These are phyloP conservation scores for Dryobotodes eremita DNA, from an alignment of 2,888 invertebrate genomes.

Conservation along the genomic window DNA sequence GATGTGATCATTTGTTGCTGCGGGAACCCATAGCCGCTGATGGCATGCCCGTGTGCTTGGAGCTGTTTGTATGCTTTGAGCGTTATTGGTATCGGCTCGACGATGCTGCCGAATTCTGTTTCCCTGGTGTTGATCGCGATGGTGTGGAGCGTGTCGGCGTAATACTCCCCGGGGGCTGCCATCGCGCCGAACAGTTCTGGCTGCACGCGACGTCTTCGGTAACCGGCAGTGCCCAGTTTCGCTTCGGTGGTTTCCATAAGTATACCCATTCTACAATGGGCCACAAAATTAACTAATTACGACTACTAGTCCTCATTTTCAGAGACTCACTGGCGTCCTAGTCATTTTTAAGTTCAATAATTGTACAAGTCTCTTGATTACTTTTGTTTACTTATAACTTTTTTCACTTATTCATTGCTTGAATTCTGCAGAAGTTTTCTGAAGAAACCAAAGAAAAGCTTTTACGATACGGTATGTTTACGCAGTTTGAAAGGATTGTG, in stretches of 20 bases:
- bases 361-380: conserved; percentile 55
- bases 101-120: conserved; percentile 85
- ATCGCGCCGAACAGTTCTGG: conserved; percentile 82
- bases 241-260: conserved; percentile 88
- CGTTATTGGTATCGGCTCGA: conserved; percentile 85
- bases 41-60: conserved; percentile 74
- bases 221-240: conserved; percentile 85
- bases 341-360: conserved; percentile 68
- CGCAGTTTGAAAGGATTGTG: conserved; percentile 64
- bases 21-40: conserved; percentile 79
- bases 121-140: conserved; percentile 86
- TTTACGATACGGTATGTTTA: conserved; percentile 72
- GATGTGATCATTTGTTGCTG: conserved; percentile 77
- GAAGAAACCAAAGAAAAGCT: conserved; percentile 58
- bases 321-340: conserved; percentile 75
- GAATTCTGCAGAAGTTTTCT: conserved; percentile 60
- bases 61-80: conserved; percentile 83
- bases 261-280: conserved; percentile 89
- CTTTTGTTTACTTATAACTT: conserved; percentile 31
- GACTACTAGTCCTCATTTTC: conserved; percentile 75
- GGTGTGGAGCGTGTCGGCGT: conserved; percentile 82
- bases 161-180: conserved; percentile 83
- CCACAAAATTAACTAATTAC: conserved; percentile 76
- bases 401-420: conserved; percentile 65
- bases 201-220: conserved; percentile 78